A percentile compares a stretch with the other conserved stretches of the same genome.
Conservation (phyloP, 2,797 vertebrate species). For the Gymnoscopelus microlampas region DNA sequence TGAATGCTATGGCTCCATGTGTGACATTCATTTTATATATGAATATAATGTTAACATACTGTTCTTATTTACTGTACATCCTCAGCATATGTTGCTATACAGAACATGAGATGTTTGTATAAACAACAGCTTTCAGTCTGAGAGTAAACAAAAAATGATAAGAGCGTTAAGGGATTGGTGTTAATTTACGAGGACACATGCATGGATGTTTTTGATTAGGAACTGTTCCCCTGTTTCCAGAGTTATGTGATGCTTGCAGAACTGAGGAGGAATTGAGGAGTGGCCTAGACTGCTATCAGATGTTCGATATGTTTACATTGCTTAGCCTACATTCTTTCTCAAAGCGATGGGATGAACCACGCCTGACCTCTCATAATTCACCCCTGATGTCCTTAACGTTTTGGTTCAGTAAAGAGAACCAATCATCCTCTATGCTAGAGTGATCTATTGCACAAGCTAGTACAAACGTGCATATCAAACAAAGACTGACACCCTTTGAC, state of each 20-base stretch:
- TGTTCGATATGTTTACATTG: slow-evolving; percentile 27
- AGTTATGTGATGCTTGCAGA: not conserved
- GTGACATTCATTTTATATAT: too few relatives aligned
- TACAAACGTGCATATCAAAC: not conserved
- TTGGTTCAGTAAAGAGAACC: not conserved
- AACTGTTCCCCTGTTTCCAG: not conserved
- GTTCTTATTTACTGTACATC: too few relatives aligned
- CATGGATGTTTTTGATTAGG: not conserved
- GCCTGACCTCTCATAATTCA: slow-evolving; percentile 15
- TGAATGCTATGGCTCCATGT: not conserved
- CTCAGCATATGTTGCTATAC: too few relatives aligned
- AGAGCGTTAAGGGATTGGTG: not conserved
- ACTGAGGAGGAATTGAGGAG: not conserved
- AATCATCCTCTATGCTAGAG: not conserved
- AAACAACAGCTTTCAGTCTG: not conserved
- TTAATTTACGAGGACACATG: not conserved
- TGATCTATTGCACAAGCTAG: not conserved
- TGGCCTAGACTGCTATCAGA: not conserved
- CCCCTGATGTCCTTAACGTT: not conserved
- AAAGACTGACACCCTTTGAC: too few relatives aligned
- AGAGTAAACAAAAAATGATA: not conserved
- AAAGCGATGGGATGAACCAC: slow-evolving; percentile 8
- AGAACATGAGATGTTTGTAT: too few relatives aligned
- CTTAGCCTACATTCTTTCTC: slow-evolving; percentile 1
- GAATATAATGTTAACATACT: too few relatives aligned